These are phyloP conservation scores for Gnathonemus echidnorhynchus DNA, from an alignment of 2,113 vertebrate species.

Conservation along the genomic window DNA sequence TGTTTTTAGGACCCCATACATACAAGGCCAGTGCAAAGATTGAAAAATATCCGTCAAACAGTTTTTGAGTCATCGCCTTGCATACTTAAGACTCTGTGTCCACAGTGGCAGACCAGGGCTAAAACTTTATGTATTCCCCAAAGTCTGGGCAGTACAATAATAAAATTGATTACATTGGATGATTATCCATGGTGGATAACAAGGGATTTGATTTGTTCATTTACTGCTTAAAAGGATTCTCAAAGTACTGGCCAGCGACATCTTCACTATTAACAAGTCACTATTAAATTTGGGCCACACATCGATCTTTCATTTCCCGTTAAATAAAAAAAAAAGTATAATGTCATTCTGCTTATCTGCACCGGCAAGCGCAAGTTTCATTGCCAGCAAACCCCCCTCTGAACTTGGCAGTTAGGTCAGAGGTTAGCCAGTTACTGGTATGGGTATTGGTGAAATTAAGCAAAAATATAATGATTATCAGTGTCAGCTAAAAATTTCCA, in stretches of 20 bases:
- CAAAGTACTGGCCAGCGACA: too few species aligned
- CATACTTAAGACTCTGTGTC: not conserved
- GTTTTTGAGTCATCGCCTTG: not conserved
- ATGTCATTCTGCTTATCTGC: too few species aligned
- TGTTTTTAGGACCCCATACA: not conserved
- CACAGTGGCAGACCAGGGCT: not conserved
- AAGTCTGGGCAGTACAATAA: too few species aligned
- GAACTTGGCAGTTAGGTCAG: not conserved
- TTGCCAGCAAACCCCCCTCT: not conserved
- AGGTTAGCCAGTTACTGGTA: not conserved
- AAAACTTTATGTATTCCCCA: not conserved
- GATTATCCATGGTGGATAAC: too few species aligned
- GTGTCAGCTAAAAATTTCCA: not conserved
- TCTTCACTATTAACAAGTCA: too few species aligned
- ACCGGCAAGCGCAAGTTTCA: not conserved
- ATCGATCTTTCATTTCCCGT: too few species aligned
- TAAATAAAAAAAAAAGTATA: too few species aligned
- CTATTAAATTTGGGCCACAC: too few species aligned
- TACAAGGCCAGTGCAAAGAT: not conserved
- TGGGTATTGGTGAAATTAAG: not conserved
- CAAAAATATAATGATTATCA: too few species aligned
- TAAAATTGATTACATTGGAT: too few species aligned
- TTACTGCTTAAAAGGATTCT: too few species aligned
- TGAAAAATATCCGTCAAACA: not conserved
- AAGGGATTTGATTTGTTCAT: too few species aligned